Conservation (phyloP, 2,797 vertebrate species). For the Sebastes paucispinis region DNA sequence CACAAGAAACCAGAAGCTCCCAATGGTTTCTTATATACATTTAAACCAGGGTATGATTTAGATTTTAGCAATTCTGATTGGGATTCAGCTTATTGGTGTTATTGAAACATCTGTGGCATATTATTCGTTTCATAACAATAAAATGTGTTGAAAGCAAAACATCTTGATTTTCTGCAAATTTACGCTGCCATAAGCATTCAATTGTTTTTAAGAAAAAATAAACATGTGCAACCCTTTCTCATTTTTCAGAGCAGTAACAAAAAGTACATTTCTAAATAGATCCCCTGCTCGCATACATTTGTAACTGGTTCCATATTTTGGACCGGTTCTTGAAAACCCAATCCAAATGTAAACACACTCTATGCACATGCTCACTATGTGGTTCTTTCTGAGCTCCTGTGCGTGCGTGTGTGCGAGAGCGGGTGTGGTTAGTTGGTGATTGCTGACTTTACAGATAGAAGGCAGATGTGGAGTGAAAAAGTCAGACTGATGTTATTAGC, state of each 20-base stretch:
- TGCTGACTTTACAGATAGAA: conserved; percentile 48
- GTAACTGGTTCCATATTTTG: background rate
- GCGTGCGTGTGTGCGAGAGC: background rate
- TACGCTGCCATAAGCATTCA: background rate
- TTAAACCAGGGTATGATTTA: background rate
- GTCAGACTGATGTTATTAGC: conserved; percentile 34
- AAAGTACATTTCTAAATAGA: background rate
- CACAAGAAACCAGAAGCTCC: background rate
- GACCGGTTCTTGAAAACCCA: background rate
- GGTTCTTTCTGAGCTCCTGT: background rate
- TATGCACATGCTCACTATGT: background rate
- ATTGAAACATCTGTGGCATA: background rate
- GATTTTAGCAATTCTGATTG: background rate
- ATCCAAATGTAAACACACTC: background rate
- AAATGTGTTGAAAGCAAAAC: background rate
- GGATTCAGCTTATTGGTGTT: background rate
- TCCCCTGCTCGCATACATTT: background rate
- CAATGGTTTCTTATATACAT: background rate
- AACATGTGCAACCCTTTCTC: background rate
- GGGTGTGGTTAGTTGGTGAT: conserved; percentile 26
- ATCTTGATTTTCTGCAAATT: background rate
- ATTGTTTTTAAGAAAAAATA: background rate
- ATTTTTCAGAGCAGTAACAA: background rate
- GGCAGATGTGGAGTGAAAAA: conserved; percentile 45
- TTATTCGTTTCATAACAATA: background rate